These are phyloP conservation scores for Podiceps cristatus DNA, from an alignment of 2,113 vertebrate genomes.

Conservation along the genomic window DNA sequence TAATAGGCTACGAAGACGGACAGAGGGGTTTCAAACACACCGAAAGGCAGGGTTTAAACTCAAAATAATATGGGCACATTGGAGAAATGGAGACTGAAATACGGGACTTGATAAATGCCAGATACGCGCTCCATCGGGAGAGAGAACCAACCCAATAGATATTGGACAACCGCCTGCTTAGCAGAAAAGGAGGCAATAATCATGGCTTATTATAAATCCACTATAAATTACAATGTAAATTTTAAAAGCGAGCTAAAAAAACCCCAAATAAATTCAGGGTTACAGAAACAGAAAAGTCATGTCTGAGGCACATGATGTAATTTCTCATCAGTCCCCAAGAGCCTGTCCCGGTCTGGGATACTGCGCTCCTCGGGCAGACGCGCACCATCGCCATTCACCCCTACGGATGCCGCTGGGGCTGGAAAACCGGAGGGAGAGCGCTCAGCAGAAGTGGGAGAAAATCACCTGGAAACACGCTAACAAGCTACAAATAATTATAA, in stretches of 20 bases:
- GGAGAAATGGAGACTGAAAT: background rate
- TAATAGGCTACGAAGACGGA: background rate
- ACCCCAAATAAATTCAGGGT: background rate
- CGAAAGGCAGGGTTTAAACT: background rate
- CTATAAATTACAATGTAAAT: background rate
- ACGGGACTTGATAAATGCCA: background rate
- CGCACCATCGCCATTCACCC: rapidly evolving
- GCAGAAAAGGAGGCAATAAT: background rate
- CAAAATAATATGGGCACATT: background rate
- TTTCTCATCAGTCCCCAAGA: rapidly evolving
- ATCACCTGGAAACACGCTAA: rapidly evolving
- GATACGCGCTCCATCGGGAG: rapidly evolving
- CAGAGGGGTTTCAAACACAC: background rate
- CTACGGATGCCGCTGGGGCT: background rate
- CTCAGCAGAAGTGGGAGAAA: background rate
- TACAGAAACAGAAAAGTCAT: background rate
- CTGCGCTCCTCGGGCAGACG: too few species aligned
- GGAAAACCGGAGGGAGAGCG: background rate
- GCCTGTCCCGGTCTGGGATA: rapidly evolving
- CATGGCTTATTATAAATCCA: background rate
- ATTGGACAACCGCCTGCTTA: rapidly evolving
- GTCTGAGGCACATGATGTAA: rapidly evolving
- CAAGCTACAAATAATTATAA: too few species aligned
- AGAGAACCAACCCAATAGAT: background rate
- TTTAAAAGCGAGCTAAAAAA: background rate